These are phyloP conservation scores for Bubo blakistoni DNA, from an alignment of 2,113 vertebrate species.

Conservation along the genomic window DNA sequence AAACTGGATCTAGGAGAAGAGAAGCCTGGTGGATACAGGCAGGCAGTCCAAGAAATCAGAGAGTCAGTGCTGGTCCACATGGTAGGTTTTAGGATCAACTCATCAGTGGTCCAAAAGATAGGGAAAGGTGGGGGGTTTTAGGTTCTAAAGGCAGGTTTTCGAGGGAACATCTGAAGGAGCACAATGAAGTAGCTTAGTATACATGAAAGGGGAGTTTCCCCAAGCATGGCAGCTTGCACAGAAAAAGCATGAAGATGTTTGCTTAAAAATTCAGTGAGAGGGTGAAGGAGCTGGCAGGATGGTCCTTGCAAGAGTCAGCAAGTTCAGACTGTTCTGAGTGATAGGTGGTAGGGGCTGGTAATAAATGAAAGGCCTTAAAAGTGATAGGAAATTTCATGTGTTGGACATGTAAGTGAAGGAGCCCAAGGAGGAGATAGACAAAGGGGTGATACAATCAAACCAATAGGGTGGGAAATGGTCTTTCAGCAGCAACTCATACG, in stretches of 20 bases:
- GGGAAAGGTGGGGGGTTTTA: not conserved
- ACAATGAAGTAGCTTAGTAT: not conserved
- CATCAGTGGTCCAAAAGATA: not conserved
- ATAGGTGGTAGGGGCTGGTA: not conserved
- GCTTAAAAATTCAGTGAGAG: not conserved
- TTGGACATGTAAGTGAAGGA: not conserved
- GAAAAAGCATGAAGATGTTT: not conserved
- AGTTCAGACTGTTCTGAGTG: not conserved
- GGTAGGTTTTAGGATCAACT: not conserved
- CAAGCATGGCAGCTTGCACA: not conserved
- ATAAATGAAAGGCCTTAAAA: not conserved
- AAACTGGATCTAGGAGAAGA: not conserved
- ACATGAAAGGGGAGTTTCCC: not conserved
- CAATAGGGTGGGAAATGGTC: not conserved
- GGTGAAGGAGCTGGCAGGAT: not conserved
- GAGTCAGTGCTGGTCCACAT: not conserved
- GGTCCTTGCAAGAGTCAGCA: not conserved
- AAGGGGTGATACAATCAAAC: not conserved
- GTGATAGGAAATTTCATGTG: not conserved
- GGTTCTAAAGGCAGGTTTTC: not conserved
- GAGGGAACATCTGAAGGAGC: not conserved
- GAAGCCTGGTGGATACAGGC: not conserved
- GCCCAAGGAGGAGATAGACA: not conserved
- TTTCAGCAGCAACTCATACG: not conserved
- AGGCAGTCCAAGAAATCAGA: not conserved